phyloP scores from a whole-genome alignment of 2,797 vertebrate genomes.

The Petrocephalus schoutedeni region DNA sequence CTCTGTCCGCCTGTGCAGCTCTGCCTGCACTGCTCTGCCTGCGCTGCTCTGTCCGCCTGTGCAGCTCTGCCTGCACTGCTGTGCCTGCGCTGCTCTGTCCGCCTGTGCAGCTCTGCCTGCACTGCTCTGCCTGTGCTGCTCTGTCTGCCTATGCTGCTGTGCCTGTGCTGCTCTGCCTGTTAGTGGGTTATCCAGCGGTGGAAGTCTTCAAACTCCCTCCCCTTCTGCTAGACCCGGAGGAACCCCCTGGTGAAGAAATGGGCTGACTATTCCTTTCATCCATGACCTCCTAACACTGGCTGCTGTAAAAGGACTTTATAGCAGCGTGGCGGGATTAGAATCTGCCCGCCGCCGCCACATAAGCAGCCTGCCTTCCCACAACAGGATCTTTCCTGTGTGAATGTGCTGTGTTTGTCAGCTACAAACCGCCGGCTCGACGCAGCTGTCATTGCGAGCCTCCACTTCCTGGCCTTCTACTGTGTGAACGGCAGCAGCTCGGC shows the following conservation, averaged over 20 bases:
- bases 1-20: neutral
- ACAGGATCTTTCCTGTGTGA: neutral
- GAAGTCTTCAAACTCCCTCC: neutral
- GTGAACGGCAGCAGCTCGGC: neutral
- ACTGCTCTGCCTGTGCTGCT: neutral
- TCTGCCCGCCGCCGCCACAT: too few relatives aligned
- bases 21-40: neutral
- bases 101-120: neutral
- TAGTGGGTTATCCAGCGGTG: neutral
- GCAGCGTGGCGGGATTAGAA: neutral
- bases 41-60: neutral
- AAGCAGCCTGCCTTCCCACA: neutral
- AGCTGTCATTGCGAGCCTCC: neutral
- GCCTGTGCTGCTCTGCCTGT: neutral
- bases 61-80: neutral
- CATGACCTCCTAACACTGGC: neutral
- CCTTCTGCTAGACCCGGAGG: slow-evolving; percentile 19
- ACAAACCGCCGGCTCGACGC: neutral
- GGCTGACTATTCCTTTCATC: neutral
- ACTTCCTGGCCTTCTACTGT: neutral
- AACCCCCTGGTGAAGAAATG: slow-evolving; percentile 40
- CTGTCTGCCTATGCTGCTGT: neutral
- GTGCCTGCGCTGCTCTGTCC: neutral
- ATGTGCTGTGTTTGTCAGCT: neutral
- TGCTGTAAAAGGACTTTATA: neutral